These are phyloP conservation scores for Dendrocincla tyrannina DNA, from an alignment of 2,797 vertebrate species.

Conservation along the genomic window DNA sequence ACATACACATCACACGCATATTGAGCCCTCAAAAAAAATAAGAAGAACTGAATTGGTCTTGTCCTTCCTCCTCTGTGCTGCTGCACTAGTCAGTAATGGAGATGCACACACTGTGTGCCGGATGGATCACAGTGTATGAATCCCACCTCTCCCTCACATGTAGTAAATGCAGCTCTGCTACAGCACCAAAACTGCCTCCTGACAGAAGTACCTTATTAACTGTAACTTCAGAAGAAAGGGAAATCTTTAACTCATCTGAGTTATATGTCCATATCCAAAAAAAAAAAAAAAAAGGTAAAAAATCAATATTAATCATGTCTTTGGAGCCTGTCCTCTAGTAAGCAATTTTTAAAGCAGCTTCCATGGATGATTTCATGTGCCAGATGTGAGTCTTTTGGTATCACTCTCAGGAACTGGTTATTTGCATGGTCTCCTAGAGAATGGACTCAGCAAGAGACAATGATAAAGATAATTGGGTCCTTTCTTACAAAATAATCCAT, in stretches of 20 bases:
- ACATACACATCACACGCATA: not conserved
- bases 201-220: not conserved
- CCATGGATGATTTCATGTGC: not conserved
- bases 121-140: not conserved
- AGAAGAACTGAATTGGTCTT: not conserved
- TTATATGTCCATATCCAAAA: not conserved
- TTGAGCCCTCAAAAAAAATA: not conserved
- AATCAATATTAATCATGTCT: not conserved
- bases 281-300: not conserved
- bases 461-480: not conserved
- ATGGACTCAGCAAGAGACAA: not conserved
- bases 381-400: not conserved
- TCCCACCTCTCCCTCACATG: not conserved
- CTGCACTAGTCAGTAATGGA: not conserved
- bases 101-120: not conserved
- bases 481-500: not conserved
- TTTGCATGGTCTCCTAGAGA: not conserved
- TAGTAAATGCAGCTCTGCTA: constrained; percentile 9
- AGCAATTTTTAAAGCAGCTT: not conserved
- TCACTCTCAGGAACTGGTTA: not conserved
- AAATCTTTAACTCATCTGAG: not conserved
- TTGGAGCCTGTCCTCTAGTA: not conserved
- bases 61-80: not conserved
- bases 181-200: not conserved
- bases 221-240: not conserved